A percentile compares a stretch with the other conserved stretches of the same genome.
Evolutionary conservation across 2,113 vertebrate genomes (phyloP).

Genomic region (Bos indicus): DNA sequence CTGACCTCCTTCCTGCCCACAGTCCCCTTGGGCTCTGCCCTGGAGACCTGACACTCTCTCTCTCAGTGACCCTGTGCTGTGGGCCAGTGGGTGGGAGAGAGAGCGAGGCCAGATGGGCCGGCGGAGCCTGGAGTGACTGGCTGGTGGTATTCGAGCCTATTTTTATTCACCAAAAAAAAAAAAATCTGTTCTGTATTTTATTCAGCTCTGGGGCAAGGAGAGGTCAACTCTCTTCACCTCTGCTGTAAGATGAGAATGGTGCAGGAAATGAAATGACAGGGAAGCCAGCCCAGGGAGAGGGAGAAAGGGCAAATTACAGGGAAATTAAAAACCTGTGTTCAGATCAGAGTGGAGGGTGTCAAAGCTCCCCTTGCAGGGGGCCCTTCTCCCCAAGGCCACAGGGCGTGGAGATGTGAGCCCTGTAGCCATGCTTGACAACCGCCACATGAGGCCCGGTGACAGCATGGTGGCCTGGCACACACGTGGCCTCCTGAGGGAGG

Average conservation of each 20-base stretch:
- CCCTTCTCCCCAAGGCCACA: neutral
- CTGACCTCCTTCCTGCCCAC: neutral
- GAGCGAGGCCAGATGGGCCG: neutral
- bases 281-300: constrained; percentile 48
- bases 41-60: neutral
- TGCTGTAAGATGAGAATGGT: constrained; percentile 64
- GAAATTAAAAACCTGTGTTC: constrained; percentile 71
- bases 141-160: constrained; percentile 43
- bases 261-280: constrained; percentile 72
- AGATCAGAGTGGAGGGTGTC: constrained; percentile 59
- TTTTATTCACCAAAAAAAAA: constrained; percentile 52
- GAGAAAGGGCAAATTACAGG: constrained; percentile 60
- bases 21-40: neutral
- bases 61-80: neutral
- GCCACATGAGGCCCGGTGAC: neutral
- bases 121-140: neutral
- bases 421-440: neutral
- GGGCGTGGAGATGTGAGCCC: neutral
- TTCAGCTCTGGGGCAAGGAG: constrained; percentile 58
- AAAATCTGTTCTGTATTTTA: constrained; percentile 73
- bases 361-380: neutral
- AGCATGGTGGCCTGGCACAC: neutral
- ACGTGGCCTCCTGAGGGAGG: neutral
- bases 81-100: neutral
- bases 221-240: constrained; percentile 67